Base-by-base conservation (phyloP, 1,140 invertebrate genomes). In the Halotydeus destructor region DNA sequence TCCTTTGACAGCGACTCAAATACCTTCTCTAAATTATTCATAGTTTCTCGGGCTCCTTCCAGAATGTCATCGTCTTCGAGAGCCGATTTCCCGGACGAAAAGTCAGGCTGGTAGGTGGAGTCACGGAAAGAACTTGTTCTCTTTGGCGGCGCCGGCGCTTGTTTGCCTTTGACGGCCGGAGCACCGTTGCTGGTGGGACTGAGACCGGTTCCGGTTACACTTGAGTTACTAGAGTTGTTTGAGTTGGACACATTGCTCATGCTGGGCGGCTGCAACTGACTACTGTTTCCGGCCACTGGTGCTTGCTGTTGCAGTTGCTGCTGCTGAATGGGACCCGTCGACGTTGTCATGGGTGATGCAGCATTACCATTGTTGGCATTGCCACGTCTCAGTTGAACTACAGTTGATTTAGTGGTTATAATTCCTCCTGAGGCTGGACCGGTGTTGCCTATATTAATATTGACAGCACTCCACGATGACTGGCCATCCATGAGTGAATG, bases 121-220 rank as follows among this genome's bases (percentile, higher is more conserved):
- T 58, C 56, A 26, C 52, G 50, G 42, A 58, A 58, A 26, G 57
- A 86, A 78, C 81, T 88, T 32, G 85, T 91, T 50, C 85, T 65
- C 62, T 89, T 89, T 3, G 85, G 85, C 45, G 85, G 85, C 3
- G 81, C 80, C 21, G 85, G 85, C n/a, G 84, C 83, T 30, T 43
- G 41, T 31, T 44, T 47, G 6, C 19, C 6, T 37, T 44, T 46
- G 18, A 12, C 4, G 25, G 5, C 38, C 8, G 22, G 24, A 38
- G 14, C 38, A 12, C 25, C 22, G 12, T 14, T 43, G 41, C 37
- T 18, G 40, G 16, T 38, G 27, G 31, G 40, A 18, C 36, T 41
- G n/a, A 14, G 24, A 14, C 31, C 38, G 22, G 16, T 25, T 11
- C n/a, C 16, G 9, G 16, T 9, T 25, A 25, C 35, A 36, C n/a